These are phyloP conservation scores for Berghia stephanieae DNA, from an alignment of 1,140 invertebrate species.

Conservation along the genomic window DNA sequence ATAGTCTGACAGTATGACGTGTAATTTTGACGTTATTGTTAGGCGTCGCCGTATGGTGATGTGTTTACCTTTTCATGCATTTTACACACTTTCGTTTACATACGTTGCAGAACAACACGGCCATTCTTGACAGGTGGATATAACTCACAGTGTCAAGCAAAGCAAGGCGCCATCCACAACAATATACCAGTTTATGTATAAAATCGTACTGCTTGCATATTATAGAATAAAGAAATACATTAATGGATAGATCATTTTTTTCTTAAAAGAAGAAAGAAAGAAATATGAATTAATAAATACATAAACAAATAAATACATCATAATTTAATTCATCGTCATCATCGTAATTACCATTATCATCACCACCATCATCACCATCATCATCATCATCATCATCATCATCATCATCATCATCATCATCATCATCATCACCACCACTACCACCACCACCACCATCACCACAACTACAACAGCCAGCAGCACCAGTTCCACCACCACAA, in stretches of 20 bases:
- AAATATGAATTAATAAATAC: neutral
- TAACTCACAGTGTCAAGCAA: too few relatives aligned
- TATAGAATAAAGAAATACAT: neutral
- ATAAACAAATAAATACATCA: neutral
- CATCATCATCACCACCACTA: slow-evolving; percentile 1
- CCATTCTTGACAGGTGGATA: too few relatives aligned
- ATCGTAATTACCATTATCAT: neutral
- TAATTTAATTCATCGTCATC: neutral
- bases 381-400: slow-evolving; percentile 1
- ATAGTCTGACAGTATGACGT: too few relatives aligned
- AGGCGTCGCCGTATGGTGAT: too few relatives aligned
- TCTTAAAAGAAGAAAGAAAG: neutral
- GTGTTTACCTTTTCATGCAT: too few relatives aligned
- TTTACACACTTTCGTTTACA: too few relatives aligned
- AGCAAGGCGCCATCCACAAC: neutral
- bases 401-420: slow-evolving; percentile 2
- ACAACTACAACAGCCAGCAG: neutral
- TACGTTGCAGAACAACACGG: too few relatives aligned
- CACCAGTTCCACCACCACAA: too few relatives aligned
- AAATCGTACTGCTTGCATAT: neutral
- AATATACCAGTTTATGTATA: neutral
- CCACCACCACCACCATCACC: too few relatives aligned
- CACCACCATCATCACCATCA: slow-evolving; percentile 1
- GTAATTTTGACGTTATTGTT: too few relatives aligned
- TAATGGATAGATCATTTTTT: neutral